These are phyloP conservation scores for Cephus nigrinus DNA, from an alignment of 2,888 invertebrate species.

Conservation along the genomic window DNA sequence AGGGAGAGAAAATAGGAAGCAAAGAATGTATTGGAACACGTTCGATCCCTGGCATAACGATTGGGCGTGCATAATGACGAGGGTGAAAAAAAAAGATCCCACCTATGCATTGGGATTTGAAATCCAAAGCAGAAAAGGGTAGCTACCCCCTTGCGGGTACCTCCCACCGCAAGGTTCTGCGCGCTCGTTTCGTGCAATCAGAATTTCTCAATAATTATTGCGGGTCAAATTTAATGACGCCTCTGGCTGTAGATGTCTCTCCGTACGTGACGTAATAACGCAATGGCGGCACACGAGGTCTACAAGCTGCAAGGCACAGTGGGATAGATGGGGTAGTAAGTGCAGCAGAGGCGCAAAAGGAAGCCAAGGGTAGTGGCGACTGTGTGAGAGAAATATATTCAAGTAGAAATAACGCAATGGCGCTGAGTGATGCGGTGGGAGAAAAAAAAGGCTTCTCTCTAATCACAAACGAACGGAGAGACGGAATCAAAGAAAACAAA, in stretches of 20 bases:
- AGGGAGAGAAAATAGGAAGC: background rate
- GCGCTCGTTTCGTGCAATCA: constrained; percentile 25
- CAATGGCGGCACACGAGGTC: background rate
- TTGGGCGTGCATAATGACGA: background rate
- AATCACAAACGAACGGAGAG: constrained; percentile 36
- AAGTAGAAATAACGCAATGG: background rate
- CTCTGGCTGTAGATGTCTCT: constrained; percentile 2
- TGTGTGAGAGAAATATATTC: background rate
- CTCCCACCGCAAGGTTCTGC: background rate
- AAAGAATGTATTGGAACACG: background rate
- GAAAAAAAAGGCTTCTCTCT: constrained; percentile 34
- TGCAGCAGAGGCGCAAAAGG: background rate
- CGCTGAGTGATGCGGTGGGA: constrained; percentile 20
- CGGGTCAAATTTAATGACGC: constrained; percentile 37
- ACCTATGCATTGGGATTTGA: background rate
- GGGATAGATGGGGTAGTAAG: background rate
- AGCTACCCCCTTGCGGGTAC: background rate
- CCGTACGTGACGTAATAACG: background rate
- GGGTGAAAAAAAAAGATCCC: background rate
- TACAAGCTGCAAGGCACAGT: background rate
- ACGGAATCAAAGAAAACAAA: constrained; percentile 45
- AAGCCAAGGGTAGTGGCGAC: background rate
- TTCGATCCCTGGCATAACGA: background rate
- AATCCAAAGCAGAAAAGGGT: background rate
- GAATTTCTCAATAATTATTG: constrained; percentile 31